phyloP scores from a whole-genome alignment of 2,797 vertebrate genomes.

The Anguilla marmorata region DNA sequence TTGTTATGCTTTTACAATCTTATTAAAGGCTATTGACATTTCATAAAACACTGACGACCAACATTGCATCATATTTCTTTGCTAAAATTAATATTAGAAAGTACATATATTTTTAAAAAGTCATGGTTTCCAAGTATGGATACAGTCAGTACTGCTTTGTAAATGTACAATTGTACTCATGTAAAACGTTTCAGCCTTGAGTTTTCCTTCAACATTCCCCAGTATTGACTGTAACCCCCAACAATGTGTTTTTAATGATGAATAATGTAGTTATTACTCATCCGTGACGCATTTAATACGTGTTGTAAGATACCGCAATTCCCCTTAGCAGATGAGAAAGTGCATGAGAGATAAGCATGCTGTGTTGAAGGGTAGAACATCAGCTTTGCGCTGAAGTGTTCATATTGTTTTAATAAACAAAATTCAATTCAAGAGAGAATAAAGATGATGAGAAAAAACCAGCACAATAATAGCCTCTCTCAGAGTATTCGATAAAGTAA shows the following conservation, averaged over 20 bases:
- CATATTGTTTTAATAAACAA: not conserved
- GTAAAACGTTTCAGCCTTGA: not conserved
- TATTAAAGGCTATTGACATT: no score
- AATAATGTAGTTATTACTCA: not conserved
- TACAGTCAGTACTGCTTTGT: no score
- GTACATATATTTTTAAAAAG: no score
- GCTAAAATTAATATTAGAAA: no score
- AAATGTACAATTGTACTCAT: not conserved
- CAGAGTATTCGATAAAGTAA: not conserved
- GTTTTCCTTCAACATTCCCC: not conserved
- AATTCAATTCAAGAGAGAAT: not conserved
- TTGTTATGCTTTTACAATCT: not conserved
- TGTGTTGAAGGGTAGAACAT: not conserved
- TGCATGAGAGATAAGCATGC: not conserved
- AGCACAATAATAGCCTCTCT: not conserved
- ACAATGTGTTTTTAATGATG: not conserved
- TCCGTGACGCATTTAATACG: not conserved
- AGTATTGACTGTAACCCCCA: not conserved
- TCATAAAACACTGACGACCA: no score
- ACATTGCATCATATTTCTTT: no score
- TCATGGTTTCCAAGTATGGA: no score
- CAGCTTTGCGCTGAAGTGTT: not conserved
- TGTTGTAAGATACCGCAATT: not conserved
- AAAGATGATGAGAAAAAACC: not conserved
- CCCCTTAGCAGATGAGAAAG: not conserved